phyloP scores from a whole-genome alignment of 2,797 vertebrate genomes.

The Hippopotamyrus pictus region DNA sequence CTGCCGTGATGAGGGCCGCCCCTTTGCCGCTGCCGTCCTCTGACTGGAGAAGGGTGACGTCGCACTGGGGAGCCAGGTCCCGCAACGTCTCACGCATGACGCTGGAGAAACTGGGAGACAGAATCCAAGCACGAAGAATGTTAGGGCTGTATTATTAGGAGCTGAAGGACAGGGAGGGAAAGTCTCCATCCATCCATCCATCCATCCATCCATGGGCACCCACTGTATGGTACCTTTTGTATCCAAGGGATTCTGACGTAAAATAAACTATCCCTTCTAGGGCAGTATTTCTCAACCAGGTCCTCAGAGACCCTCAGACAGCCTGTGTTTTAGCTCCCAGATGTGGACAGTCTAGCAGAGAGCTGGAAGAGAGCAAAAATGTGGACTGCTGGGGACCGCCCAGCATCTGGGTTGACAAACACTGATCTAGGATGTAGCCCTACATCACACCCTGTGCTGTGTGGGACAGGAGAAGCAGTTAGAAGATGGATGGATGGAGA shows the following conservation, averaged over 20 bases:
- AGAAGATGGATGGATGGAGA: neutral
- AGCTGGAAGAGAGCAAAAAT: neutral
- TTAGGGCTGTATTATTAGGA: neutral
- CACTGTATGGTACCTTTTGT: neutral
- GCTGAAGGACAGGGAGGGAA: neutral
- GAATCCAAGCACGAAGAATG: neutral
- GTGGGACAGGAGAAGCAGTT: neutral
- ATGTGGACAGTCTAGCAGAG: neutral
- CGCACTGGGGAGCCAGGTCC: conserved; percentile 78
- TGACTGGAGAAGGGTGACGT: conserved; percentile 83
- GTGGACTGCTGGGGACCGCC: conserved; percentile 68
- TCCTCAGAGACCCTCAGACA: neutral
- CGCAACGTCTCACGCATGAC: conserved; percentile 79
- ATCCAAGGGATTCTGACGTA: neutral
- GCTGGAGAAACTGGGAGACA: conserved; percentile 72
- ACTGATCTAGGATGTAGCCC: neutral
- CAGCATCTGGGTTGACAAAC: neutral
- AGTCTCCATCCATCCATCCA: neutral
- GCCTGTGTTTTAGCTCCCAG: neutral
- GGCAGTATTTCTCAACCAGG: neutral
- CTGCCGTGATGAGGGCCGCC: conserved; percentile 88
- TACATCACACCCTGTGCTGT: neutral
- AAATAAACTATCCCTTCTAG: neutral
- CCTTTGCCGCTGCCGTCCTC: conserved; percentile 95
- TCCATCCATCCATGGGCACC: neutral